Base-by-base conservation (phyloP, 2,113 vertebrate species). In the Protobothrops flavoviridis region DNA sequence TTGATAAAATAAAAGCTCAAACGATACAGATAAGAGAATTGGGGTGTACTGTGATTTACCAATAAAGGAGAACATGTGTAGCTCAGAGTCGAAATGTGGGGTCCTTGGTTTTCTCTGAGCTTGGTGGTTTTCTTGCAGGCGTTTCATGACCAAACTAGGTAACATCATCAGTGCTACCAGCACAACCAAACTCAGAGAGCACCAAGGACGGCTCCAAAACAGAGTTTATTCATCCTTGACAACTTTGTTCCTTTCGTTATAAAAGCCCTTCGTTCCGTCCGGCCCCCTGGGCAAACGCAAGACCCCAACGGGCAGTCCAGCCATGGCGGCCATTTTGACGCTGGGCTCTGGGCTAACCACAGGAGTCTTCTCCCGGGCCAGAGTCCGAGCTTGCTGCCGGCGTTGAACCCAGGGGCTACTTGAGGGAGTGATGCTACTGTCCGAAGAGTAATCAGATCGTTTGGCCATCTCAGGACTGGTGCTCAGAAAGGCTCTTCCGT, bases 321-420 rank as follows among this genome's bases (percentile, higher is more conserved):
- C 98, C 0, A 98, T 98, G 0, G 98, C 98, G 96, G 99, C 99
- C 95, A 99, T 98, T 98, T 98, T 99, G 90, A 98, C 94, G 5
- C 97, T 97, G 74, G 99, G 90, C 98, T 99, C 97, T 0, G 99
- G 99, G 91, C 99, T 99, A 0, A 98, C 98, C 0, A 97, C 95
- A 0, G 99, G 99, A 85, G 98, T 99, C 96, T 98, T 99, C 97
- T 99, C 98, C 95, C 98, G 98, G 0, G 98, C 98, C 0, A 98
- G 98, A 94, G 98, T 96, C 89, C 97, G 97, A 0, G 97, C 98
- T 94, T 99, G 99, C 93, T 98, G 97, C 87, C 99, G 98, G n/a
- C 99, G 98, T 93, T 98, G 99, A 4, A 99, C 99, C 99, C 99
- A 99, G 0, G 99, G 99, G 93, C 99, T 99, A n/a, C 98, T 98